Evolutionary conservation across 2,888 invertebrate species (phyloP).

Genomic region (Drosophila paramelanica): DNA sequence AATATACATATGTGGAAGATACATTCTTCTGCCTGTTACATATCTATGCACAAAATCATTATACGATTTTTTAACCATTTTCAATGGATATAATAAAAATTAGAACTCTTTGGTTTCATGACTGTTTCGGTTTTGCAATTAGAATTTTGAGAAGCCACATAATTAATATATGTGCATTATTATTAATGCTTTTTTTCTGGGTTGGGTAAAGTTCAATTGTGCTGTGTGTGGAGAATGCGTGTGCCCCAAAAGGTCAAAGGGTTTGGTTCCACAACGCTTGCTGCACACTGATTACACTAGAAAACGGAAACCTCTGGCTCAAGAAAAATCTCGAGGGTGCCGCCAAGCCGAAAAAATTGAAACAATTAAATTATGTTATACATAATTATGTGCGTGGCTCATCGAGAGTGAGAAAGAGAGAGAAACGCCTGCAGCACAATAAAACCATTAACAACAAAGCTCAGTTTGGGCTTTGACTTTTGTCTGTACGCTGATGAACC

Average conservation of each 20-base stretch:
- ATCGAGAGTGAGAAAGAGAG: constrained; percentile 2
- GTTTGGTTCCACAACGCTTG: constrained; percentile 9
- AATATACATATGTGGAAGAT: too few relatives aligned
- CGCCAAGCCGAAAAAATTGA: constrained; percentile 52
- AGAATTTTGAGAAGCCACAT: neutral
- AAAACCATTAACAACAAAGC: constrained; percentile 58
- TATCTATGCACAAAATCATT: too few relatives aligned
- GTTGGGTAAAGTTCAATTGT: constrained; percentile 6
- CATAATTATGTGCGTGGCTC: constrained; percentile 52
- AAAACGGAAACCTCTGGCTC: constrained; percentile 31
- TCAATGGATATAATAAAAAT: too few relatives aligned
- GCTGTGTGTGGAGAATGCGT: constrained; percentile 10
- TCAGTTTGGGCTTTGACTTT: constrained; percentile 45
- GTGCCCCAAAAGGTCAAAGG: constrained; percentile 31
- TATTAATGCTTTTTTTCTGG: neutral
- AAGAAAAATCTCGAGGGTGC: constrained; percentile 34
- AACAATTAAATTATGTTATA: constrained; percentile 70
- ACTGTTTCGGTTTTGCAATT: too few relatives aligned
- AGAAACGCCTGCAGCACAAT: constrained; percentile 52
- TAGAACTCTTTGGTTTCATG: too few relatives aligned
- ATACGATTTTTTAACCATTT: too few relatives aligned
- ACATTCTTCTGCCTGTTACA: too few relatives aligned
- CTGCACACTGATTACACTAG: constrained; percentile 29
- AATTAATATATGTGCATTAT: neutral
- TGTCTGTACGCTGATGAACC: constrained; percentile 44